These are phyloP conservation scores for Fistularia commersonii DNA, from an alignment of 2,797 vertebrate genomes.

Conservation along the genomic window DNA sequence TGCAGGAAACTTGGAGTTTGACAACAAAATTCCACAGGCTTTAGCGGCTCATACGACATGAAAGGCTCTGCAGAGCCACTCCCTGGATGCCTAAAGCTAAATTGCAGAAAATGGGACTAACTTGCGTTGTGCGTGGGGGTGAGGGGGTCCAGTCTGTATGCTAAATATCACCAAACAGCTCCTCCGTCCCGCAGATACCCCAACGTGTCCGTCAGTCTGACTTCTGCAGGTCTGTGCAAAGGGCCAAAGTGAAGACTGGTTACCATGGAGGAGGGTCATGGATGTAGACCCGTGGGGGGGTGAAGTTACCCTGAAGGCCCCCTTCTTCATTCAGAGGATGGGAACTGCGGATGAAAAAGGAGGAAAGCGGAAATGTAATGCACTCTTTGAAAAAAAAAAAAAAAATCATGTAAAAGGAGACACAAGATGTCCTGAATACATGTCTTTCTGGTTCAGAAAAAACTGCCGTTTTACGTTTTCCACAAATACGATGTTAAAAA, in stretches of 20 bases:
- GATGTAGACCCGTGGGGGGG: conserved; percentile 42
- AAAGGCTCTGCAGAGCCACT: conserved; percentile 33
- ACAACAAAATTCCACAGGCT: conserved; percentile 49
- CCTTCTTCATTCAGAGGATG: conserved; percentile 36
- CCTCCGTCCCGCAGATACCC: conserved; percentile 32
- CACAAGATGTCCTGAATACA: too few relatives aligned
- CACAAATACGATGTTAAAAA: too few relatives aligned
- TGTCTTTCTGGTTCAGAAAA: too few relatives aligned
- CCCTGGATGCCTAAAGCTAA: too few relatives aligned
- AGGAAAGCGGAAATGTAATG: too few relatives aligned
- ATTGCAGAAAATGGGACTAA: conserved; percentile 20
- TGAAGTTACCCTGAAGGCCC: conserved; percentile 47
- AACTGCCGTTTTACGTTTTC: too few relatives aligned
- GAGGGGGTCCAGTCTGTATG: conserved; percentile 44
- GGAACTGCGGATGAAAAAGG: conserved; percentile 26
- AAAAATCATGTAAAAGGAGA: too few relatives aligned
- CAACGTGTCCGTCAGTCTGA: conserved; percentile 36
- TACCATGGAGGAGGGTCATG: conserved; percentile 63
- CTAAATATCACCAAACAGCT: too few relatives aligned
- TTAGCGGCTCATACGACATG: conserved; percentile 38
- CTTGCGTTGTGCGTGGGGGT: too few relatives aligned
- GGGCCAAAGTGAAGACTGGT: conserved; percentile 48
- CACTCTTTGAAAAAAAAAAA: too few relatives aligned
- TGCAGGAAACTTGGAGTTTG: conserved; percentile 21
- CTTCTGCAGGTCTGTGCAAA: conserved; percentile 40